Conservation (phyloP, 2,113 vertebrate species). For the Canis aureus region DNA sequence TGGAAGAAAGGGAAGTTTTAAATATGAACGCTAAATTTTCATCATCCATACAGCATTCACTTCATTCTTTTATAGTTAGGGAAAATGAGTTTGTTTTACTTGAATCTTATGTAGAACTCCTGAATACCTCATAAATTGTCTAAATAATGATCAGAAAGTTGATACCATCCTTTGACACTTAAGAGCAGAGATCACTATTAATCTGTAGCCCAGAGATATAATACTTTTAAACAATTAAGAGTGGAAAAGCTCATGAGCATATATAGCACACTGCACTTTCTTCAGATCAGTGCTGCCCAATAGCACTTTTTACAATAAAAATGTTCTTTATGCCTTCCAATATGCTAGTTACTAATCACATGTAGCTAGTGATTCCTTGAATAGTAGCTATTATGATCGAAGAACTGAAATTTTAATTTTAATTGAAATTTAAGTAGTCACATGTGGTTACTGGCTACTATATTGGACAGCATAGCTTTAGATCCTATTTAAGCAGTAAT, state of each 20-base stretch:
- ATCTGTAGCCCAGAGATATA: background rate
- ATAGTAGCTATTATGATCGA: background rate
- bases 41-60: background rate
- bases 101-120: background rate
- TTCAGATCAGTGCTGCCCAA: background rate
- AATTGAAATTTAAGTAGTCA: slow-evolving; percentile 12
- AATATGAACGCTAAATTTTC: slow-evolving; percentile 15
- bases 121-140: slow-evolving; percentile 45
- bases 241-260: background rate
- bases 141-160: slow-evolving; percentile 39
- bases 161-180: background rate
- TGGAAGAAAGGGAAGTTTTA: slow-evolving; percentile 30
- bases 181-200: slow-evolving; percentile 15
- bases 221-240: background rate
- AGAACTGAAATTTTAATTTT: slow-evolving; percentile 10
- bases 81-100: slow-evolving; percentile 58
- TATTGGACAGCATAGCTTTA: slow-evolving; percentile 40
- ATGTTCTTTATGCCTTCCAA: background rate
- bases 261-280: background rate
- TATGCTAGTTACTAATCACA: background rate
- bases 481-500: slow-evolving; percentile 10
- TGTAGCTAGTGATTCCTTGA: background rate
- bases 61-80: slow-evolving; percentile 42
- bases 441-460: background rate
- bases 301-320: background rate